Evolutionary conservation across 2,797 vertebrate genomes (phyloP), one percentile per base, ranked within the genome.

Genomic region (Syngnathus rostellatus): DNA sequence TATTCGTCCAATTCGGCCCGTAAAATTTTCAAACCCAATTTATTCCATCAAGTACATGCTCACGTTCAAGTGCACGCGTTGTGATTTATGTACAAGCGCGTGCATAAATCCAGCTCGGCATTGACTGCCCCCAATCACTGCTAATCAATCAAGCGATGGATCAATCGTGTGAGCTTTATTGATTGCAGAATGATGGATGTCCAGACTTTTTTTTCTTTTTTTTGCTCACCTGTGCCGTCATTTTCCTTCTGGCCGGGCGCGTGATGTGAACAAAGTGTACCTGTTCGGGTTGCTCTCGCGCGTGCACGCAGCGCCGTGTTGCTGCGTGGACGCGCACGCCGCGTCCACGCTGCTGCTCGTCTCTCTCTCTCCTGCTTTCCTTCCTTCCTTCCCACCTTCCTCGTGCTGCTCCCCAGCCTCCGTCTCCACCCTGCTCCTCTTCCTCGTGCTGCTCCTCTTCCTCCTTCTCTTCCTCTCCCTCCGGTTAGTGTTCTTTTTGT

Each of bases 351-450:
- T 39, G 63, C 39, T 25, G 50, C n/a, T 40, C 11, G 21, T 31
- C 39, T 4, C 62, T 31, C 53, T 43, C 16, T 2, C 43, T 46
- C 75, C 41, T 64, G 75, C 74, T 51, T 83, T 65, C 65, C 59
- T 65, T 73, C 69, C 45, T 16, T 37, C 59, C 53, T 65, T 31
- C 8, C 59, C 54, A 51, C 64, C 63, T 63, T 64, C 72, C 54
- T 62, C 64, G 62, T 39, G 19, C 45, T 40, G 2, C 60, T 7
- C 75, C 7, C 7, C 60, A 58, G 39, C 66, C 41, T 5, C 62
- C 48, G 41, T 69, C 66, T 61, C 39, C 59, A 61, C 39, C 60
- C 60, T 25, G 40, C 38, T 41, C 59, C 19, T 61, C 59, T 5
- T 10, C 39, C 38, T 40, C 38, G 38, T n/a, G 9, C 8, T 39